Percentiles rank a stretch among this genome's conserved stretches.
phyloP scores from a whole-genome alignment of 2,797 vertebrate genomes.

The Hypotaenidia okinawae region DNA sequence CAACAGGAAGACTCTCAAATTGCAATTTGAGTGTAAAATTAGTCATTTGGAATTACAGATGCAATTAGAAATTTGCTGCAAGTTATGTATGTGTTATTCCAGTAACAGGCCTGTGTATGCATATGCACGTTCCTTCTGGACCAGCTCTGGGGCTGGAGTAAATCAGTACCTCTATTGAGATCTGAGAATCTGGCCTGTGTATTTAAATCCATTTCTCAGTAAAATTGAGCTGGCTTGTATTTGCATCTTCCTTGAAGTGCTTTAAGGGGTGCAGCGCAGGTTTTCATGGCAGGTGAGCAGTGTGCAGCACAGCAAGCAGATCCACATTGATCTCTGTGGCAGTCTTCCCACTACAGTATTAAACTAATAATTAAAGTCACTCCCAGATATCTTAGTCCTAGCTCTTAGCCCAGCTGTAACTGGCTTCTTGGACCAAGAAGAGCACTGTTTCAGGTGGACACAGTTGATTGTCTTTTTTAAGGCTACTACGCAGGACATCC shows the following conservation, averaged over 20 bases:
- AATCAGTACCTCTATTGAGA: background rate
- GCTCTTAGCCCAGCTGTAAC: background rate
- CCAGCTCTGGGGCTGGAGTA: background rate
- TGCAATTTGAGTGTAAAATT: background rate
- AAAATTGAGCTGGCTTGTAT: background rate
- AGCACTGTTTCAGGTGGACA: background rate
- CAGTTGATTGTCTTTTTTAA: background rate
- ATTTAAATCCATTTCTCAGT: background rate
- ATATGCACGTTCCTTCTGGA: background rate
- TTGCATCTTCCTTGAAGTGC: background rate
- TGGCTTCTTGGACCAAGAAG: background rate
- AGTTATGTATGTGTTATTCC: background rate
- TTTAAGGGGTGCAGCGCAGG: background rate
- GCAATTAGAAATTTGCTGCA: background rate
- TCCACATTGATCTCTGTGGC: fast-evolving
- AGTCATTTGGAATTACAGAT: background rate
- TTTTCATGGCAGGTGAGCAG: background rate
- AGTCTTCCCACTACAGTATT: background rate
- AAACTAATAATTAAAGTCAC: background rate
- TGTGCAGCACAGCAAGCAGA: background rate
- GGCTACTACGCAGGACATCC: background rate
- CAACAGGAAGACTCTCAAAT: background rate
- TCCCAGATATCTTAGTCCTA: background rate
- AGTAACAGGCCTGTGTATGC: fast-evolving
- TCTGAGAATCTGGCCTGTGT: background rate